These are phyloP conservation scores for Syngnathus rostellatus DNA, from an alignment of 2,797 vertebrate genomes.

Conservation along the genomic window DNA sequence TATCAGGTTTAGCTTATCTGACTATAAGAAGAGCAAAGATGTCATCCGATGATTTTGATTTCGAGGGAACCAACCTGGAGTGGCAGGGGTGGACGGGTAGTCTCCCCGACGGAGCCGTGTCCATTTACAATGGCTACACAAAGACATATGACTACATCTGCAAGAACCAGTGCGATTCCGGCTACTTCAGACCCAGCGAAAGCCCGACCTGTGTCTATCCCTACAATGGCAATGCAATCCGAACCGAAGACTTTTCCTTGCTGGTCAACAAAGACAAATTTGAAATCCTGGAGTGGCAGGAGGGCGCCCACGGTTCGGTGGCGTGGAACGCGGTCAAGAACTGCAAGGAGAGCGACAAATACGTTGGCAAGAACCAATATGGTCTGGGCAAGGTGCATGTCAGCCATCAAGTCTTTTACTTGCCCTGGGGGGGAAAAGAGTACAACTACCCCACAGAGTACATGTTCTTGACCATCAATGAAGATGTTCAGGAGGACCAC, in stretches of 20 bases:
- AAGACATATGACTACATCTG: constrained; percentile 44
- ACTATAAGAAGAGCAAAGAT: too few relatives aligned
- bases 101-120: constrained; percentile 35
- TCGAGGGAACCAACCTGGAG: constrained; percentile 35
- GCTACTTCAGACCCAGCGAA: constrained; percentile 41
- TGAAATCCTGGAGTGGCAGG: constrained; percentile 50
- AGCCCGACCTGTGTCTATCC: constrained; percentile 43
- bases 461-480: constrained; percentile 44
- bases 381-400: constrained; percentile 52
- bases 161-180: constrained; percentile 30
- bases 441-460: constrained; percentile 43
- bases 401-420: constrained; percentile 40
- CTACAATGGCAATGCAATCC: neutral
- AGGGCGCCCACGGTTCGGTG: constrained; percentile 32
- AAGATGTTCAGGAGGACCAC: constrained; percentile 25
- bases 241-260: constrained; percentile 28
- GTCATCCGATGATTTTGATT: neutral
- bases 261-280: constrained; percentile 53
- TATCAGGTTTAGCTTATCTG: neutral
- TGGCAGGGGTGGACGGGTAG: constrained; percentile 36
- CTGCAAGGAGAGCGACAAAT: constrained; percentile 20
- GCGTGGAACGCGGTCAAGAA: constrained; percentile 36
- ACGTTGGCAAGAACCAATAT: constrained; percentile 52
- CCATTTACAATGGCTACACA: constrained; percentile 39
- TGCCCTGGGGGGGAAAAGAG: constrained; percentile 40